phyloP scores from a whole-genome alignment of 2,888 invertebrate species.

The Cerceris rybyensis region DNA sequence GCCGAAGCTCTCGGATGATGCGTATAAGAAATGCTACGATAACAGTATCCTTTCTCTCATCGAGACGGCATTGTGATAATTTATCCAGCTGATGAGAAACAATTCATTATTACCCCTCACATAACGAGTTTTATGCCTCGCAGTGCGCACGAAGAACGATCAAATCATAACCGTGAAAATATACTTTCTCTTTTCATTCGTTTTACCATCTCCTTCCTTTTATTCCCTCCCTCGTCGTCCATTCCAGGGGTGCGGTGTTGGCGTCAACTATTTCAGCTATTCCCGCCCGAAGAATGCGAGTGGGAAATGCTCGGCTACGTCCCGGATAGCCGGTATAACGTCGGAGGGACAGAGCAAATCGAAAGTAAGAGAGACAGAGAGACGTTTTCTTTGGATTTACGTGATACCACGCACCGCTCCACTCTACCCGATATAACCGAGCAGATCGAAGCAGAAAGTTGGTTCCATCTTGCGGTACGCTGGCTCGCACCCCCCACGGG shows the following conservation, averaged over 20 bases:
- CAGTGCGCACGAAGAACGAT: neutral
- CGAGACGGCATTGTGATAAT: neutral
- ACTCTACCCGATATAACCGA: constrained; percentile 66
- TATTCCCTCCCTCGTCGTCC: constrained; percentile 13
- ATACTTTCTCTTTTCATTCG: constrained; percentile 13
- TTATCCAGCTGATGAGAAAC: constrained; percentile 2
- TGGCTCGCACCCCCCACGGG: constrained; percentile 72
- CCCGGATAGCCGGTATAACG: constrained; percentile 35
- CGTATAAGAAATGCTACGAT: too few relatives aligned
- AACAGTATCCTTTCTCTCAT: neutral
- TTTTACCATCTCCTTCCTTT: constrained; percentile 1
- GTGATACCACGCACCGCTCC: constrained; percentile 71
- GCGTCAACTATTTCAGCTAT: constrained; percentile 41
- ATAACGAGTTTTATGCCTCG: neutral
- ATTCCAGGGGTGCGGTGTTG: constrained; percentile 11
- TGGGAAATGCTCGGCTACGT: constrained; percentile 57
- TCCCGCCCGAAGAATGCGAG: constrained; percentile 64
- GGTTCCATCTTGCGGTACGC: constrained; percentile 73
- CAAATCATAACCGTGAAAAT: neutral
- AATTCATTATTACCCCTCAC: constrained; percentile 9
- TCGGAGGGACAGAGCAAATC: constrained; percentile 35
- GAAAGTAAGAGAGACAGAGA: constrained; percentile 65
- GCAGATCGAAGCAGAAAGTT: constrained; percentile 73
- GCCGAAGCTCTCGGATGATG: too few relatives aligned
- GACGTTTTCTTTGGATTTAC: constrained; percentile 76